Evolutionary conservation across 2,888 invertebrate species (phyloP), one percentile per base, ranked within the genome.

Genomic region (Drosophila birchii): DNA sequence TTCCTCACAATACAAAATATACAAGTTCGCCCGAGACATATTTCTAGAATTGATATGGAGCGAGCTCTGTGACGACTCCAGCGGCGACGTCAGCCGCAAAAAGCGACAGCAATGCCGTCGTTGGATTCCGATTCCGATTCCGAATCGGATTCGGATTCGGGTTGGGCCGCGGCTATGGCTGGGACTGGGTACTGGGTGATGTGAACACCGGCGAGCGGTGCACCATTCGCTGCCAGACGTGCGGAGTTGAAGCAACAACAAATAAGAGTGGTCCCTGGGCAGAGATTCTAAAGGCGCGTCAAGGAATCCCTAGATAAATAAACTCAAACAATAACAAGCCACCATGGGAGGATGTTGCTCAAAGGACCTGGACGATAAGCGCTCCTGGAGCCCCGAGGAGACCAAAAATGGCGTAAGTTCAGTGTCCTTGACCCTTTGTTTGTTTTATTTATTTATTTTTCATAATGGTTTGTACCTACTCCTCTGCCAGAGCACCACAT

Each of bases 341-440:
- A 29, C 72, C 61, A 90, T 90, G 90, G 91, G 91, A 73, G 59
- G 91, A 72, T 90, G 90, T 68, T 80, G 81, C 63, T 90, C 91
- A 47, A 91, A 89, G 78, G 90, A 91, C 78, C 69, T 86, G 60
- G 91, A 91, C 61, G 86, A 86, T 34, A 88, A 90, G 71, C 90
- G 86, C 55, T 91, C 91, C 36, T 91, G 91, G 90, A 91, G 91
- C 70, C 91, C 91, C 56, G 80, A 89, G 18, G 90, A 90, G 61
- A 80, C 86, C 54, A 90, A 91, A 68, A 90, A 90, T 76, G 90
- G 82, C 68, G 90, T 90, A 84, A 74, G 88, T 69, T 7, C 3
- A n/a, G 11, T 1, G 18, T 36, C 58, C 58, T 26, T 58, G 34
- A 26, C 18, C 54, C 8, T 4, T 16, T 20, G 34, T 8, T 18